Percentiles rank a stretch among this genome's conserved stretches.
Conservation (phyloP, 2,797 vertebrate genomes). For the Tokudaia tokunoshimensis region DNA sequence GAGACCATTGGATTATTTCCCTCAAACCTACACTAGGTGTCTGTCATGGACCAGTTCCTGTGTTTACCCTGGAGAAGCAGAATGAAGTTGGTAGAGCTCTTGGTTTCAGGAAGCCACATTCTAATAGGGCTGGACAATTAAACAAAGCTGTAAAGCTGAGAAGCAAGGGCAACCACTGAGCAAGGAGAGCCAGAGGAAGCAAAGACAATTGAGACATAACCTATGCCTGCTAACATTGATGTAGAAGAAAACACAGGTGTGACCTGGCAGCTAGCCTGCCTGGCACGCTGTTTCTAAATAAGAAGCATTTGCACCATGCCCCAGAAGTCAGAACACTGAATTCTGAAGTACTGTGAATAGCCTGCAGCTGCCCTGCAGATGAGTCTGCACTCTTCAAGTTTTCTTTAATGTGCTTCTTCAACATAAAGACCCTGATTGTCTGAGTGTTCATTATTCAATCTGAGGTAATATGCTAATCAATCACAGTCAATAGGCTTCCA, state of each 20-base stretch:
- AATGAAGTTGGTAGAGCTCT: not conserved
- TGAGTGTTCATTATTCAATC: not conserved
- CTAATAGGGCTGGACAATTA: not conserved
- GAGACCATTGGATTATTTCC: conserved; percentile 12
- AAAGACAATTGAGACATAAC: not conserved
- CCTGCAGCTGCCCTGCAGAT: not conserved
- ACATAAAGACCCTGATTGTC: not conserved
- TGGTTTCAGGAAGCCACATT: not conserved
- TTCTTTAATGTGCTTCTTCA: not conserved
- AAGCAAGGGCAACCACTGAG: not conserved
- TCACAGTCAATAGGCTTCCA: not conserved
- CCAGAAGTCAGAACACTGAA: not conserved
- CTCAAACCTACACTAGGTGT: not conserved
- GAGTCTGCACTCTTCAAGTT: not conserved
- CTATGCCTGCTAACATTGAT: not conserved
- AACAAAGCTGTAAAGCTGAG: not conserved
- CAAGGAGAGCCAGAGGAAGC: accelerated
- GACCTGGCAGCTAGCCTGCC: not conserved
- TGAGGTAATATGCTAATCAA: not conserved
- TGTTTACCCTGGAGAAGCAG: not conserved
- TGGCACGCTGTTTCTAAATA: not conserved
- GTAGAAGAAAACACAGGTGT: not conserved
- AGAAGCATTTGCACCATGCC: not conserved
- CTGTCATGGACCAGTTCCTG: not conserved
- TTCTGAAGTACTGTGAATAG: not conserved